Evolutionary conservation across 2,113 vertebrate species (phyloP), one percentile per base, ranked within the genome.

Genomic region (Zosterops hypoxanthus): DNA sequence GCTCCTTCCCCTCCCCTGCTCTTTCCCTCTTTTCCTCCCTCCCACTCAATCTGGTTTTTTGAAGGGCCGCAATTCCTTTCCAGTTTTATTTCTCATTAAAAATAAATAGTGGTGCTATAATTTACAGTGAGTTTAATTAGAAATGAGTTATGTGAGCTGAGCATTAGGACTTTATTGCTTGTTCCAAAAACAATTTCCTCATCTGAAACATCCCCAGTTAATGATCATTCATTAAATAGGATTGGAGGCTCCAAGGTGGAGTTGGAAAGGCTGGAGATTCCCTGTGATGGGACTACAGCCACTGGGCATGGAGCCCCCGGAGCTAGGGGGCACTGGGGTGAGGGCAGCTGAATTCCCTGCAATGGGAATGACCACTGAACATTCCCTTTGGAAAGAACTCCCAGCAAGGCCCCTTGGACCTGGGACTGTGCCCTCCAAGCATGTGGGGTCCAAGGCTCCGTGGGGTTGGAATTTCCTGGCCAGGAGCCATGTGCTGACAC

Each of bases 111-210:
- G 42, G 90, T 94, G 92, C 94, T 79, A 95, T 97, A 96, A 97
- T 97, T 97, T 97, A 97, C 97, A 91, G 88, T 31, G 76, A 96
- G 93, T 94, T 97, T 97, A 97, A 97, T 97, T 97, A 97, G 96
- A 94, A 96, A 97, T 96, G 95, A 97, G 97, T 97, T 97, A 97
- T 79, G 47, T 96, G 94, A 91, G 91, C 88, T 52, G 92, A 96
- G 93, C 95, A 92, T 96, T 92, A 95, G 94, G 82, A 86, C 92
- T 96, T 97, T 97, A 97, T 97, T 97, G 97, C 95, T 97, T 86
- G 2, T 97, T 95, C 95, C 93, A 96, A 95, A 97, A 97, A 96
- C 96, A 96, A 95, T 97, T 97, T 97, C 96, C 96, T 94, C 96
- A 94, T 96, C 97, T 92, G 92, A 97, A 97, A 96, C 34, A 90